Evolutionary conservation across 1,140 invertebrate genomes (phyloP), one percentile per base, ranked within the genome.

Genomic region (Adelges cooleyi): DNA sequence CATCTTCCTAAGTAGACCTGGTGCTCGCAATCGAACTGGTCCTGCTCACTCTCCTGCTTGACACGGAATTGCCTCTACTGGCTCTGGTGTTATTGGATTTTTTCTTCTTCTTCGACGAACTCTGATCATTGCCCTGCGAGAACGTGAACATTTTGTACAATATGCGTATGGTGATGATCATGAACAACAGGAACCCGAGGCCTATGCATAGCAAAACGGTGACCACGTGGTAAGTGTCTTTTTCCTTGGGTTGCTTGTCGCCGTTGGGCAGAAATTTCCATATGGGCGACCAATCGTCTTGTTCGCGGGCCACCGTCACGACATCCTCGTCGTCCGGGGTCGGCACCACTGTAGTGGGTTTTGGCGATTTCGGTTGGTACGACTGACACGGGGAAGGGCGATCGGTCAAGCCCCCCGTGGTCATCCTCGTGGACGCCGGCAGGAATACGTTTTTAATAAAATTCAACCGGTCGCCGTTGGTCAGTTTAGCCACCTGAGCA

Each of bases 371-470:
- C 4, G n/a, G 27, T 23, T 59, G 42, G 11, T 46, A 20, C n/a
- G 17, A 29, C 22, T 25, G 38, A 29, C 54, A 59, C 17, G 22
- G 18, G 0, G 54, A 13, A 6, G 54, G 10, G 20, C 15, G 38
- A 13, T 59, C n/a, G 8, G 22, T 18, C 20, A 13, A 23, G 6
- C 27, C 15, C 9, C 22, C 23, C 20, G 15, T 59, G 5, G 17
- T 29, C 1, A 23, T 6, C 4, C 38, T 38, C 18, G 42, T 29
- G 6, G 54, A 59, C 0, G 38, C 10, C 1, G 54, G 40, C 23
- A 59, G 44, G n/a, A 25, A 59, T 11, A 59, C 40, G 11, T 59
- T 59, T 59, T 46, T 59, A 17, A 59, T 9, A 17, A 59, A 59
- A 44, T 8, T 59, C 22, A 59, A 2, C 44, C 54, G 42, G 8